Evolutionary conservation across 2,888 invertebrate species (phyloP), one percentile per base, ranked within the genome.

Genomic region (Arenicola marina): DNA sequence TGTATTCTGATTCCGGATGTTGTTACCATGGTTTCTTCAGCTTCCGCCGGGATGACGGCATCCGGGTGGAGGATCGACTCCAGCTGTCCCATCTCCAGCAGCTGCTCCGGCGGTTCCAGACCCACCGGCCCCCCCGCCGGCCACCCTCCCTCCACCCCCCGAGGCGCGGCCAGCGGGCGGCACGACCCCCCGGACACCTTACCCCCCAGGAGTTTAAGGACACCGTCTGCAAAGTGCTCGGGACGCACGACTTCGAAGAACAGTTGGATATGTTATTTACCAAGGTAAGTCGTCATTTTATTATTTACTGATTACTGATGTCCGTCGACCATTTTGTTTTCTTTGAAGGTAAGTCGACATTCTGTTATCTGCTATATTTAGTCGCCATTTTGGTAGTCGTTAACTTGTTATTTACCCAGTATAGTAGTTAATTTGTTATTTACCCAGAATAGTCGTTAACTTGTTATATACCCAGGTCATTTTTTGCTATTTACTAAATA

Each of bases 211-310:
- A 83, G 66, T 83, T 83, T 67, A 78, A 79, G 63, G 75, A 76
- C 38, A 74, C 78, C 2, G 75, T 83, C 31, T 73, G 75, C 29
- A 73, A 74, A 45, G 80, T 82, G 1, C 68, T 83, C 3, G 76
- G 72, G 18, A 76, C 79, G 0, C 67, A 76, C 53, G 76, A 78
- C 34, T 81, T 79, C 65, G 76, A 79, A 61, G 78, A 78, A 59
- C 81, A 83, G 60, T 60, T 82, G 63, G 81, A 81, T 32, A 80
- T 78, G 62, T 68, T 83, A 2, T 82, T 83, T 61, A 72, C 75
- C 29, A 82, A 82, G 77, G 83, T 82, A 65, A 48, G n/a, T n/a
- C n/a, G n/a, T n/a, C n/a, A n/a, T n/a, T n/a, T n/a, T n/a, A n/a
- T n/a, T n/a, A n/a, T n/a, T n/a, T n/a, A n/a, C n/a, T n/a, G n/a